Conservation (phyloP, 2,888 invertebrate species). For the Hipparchia sbordonii region DNA sequence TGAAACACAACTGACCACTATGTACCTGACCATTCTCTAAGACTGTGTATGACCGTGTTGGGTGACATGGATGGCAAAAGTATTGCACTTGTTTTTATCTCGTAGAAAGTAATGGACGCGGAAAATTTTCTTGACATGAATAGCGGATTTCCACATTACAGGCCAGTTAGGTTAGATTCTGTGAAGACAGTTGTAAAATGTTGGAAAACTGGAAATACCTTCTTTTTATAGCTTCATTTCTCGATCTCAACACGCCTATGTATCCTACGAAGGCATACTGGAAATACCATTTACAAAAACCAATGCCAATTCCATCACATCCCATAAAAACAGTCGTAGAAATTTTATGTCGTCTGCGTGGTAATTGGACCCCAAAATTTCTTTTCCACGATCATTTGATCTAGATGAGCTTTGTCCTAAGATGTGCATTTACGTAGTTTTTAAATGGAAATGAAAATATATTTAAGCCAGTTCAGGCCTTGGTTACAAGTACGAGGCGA, state of each 20-base stretch:
- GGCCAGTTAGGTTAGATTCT: constrained; percentile 13
- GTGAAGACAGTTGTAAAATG: background rate
- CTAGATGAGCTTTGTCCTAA: background rate
- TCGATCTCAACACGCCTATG: background rate
- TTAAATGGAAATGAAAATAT: too few species aligned
- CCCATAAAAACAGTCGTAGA: too few species aligned
- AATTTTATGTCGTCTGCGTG: too few species aligned
- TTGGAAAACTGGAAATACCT: background rate
- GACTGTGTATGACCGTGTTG: constrained; percentile 15
- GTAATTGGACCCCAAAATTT: too few species aligned
- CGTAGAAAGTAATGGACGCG: constrained; percentile 27
- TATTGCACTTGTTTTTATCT: constrained; percentile 22
- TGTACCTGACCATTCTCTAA: background rate
- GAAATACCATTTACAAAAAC: background rate
- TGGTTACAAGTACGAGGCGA: constrained; percentile 39
- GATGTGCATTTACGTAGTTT: background rate
- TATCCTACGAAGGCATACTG: background rate
- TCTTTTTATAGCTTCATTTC: constrained; percentile 2
- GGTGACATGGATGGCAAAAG: constrained; percentile 23
- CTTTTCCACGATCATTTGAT: too few species aligned
- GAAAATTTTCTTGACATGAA: constrained; percentile 29
- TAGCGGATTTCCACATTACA: constrained; percentile 24
- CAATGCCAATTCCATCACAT: background rate
- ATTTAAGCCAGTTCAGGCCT: background rate
- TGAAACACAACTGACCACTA: constrained; percentile 16